A percentile compares a stretch with the other conserved stretches of the same genome.
Conservation (phyloP, 2,797 vertebrate species). For the Betta splendens region DNA sequence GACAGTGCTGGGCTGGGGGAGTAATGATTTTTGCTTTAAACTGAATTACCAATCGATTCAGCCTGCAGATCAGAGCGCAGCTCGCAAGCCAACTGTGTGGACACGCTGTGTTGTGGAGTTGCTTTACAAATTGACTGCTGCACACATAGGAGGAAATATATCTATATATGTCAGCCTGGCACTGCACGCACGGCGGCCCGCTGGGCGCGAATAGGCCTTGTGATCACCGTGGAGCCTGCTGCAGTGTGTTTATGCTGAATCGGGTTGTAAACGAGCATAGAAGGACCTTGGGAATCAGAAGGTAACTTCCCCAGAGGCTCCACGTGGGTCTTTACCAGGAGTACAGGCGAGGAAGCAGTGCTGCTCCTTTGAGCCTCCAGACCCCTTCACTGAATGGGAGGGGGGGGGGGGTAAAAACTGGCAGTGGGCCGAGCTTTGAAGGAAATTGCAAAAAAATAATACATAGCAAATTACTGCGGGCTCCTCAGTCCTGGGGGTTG, state of each 20-base stretch:
- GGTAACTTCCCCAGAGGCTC: constrained; percentile 60
- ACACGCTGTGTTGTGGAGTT: constrained; percentile 71
- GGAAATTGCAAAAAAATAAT: constrained; percentile 72
- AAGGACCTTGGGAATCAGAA: constrained; percentile 58
- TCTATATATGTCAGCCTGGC: constrained; percentile 65
- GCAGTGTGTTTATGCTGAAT: constrained; percentile 69
- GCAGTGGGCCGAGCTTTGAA: constrained; percentile 42
- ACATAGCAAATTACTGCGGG: constrained; percentile 60
- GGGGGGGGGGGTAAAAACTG: constrained; percentile 45
- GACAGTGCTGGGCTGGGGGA: constrained; percentile 67
- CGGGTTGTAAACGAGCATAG: constrained; percentile 71
- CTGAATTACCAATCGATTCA: constrained; percentile 82
- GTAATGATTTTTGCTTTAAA: constrained; percentile 85
- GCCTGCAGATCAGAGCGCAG: constrained; percentile 79
- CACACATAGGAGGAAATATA: constrained; percentile 71
- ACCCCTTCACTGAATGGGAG: constrained; percentile 31
- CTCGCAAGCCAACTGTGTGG: constrained; percentile 68
- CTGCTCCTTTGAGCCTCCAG: constrained; percentile 31
- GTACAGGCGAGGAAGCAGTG: constrained; percentile 22
- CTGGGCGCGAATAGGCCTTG: constrained; percentile 69
- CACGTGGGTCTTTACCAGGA: constrained; percentile 24
- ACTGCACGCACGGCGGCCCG: constrained; percentile 54
- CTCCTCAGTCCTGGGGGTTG: constrained; percentile 55
- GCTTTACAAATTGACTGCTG: constrained; percentile 79
- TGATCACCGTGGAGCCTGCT: constrained; percentile 71